phyloP scores from a whole-genome alignment of 2,113 vertebrate genomes.

The Marmota flaviventris region DNA sequence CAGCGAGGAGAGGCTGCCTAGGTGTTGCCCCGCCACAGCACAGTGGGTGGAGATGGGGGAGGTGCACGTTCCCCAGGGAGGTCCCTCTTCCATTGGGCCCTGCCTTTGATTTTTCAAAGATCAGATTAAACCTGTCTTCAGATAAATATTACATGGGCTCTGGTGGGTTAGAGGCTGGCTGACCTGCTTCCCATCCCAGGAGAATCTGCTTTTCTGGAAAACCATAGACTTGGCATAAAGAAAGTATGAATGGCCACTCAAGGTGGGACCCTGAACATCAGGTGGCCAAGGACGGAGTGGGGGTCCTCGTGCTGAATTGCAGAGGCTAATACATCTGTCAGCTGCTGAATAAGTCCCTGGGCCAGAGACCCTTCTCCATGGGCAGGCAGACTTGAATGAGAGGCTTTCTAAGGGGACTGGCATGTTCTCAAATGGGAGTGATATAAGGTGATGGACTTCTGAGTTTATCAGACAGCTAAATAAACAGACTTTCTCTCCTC shows the following conservation, averaged over 20 bases:
- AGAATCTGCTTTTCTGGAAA: not conserved
- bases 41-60: too few relatives aligned
- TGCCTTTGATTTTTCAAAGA: not conserved
- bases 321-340: not conserved
- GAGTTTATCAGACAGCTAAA: not conserved
- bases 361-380: not conserved
- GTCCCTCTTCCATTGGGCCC: not conserved
- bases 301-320: not conserved
- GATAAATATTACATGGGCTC: not conserved
- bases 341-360: too few relatives aligned
- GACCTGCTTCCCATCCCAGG: too few relatives aligned
- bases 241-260: not conserved
- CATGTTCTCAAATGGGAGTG: not conserved
- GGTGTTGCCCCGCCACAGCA: rapidly evolving
- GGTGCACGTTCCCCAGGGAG: not conserved
- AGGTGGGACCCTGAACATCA: too few relatives aligned
- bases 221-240: too few relatives aligned
- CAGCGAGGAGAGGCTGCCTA: too few relatives aligned
- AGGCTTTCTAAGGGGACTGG: too few relatives aligned
- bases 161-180: not conserved
- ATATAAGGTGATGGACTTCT: not conserved
- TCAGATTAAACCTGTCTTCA: not conserved
- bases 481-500: not conserved
- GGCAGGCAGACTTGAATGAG: not conserved
- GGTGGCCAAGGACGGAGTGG: not conserved